Percentiles rank a stretch among this genome's conserved stretches.
Conservation (phyloP, 2,113 vertebrate genomes). For the Strix aluco region DNA sequence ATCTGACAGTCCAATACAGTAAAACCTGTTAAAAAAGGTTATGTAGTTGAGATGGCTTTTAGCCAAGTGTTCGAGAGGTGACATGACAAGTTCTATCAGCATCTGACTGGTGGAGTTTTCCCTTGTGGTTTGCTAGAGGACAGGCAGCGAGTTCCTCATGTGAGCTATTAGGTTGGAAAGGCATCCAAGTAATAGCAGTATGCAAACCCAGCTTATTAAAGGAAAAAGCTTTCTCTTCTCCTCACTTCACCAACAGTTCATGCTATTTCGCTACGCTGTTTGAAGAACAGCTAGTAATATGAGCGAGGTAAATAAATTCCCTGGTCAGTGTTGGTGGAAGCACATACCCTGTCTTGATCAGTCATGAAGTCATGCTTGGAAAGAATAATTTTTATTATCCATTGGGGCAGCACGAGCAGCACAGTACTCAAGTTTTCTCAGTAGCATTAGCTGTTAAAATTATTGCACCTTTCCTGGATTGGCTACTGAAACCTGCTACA, state of each 20-base stretch:
- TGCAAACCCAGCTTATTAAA: neutral
- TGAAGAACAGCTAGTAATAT: neutral
- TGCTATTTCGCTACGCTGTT: neutral
- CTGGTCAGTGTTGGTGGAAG: neutral
- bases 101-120: neutral
- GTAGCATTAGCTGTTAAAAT: neutral
- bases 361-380: neutral
- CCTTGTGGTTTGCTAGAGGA: neutral
- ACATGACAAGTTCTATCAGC: neutral
- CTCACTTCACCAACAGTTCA: neutral
- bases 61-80: neutral
- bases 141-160: neutral
- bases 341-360: neutral
- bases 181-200: neutral
- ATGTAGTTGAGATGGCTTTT: rapidly evolving
- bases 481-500: neutral
- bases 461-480: neutral
- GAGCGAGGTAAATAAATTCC: neutral
- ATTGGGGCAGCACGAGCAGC: neutral
- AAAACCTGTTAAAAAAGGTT: neutral
- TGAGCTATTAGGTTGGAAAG: neutral
- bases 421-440: neutral
- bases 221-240: neutral
- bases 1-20: neutral
- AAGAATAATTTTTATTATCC: neutral